Percentiles rank a stretch among this genome's conserved stretches.
Conservation (phyloP, 2,888 invertebrate genomes). For the Linnaemya tessellans region DNA sequence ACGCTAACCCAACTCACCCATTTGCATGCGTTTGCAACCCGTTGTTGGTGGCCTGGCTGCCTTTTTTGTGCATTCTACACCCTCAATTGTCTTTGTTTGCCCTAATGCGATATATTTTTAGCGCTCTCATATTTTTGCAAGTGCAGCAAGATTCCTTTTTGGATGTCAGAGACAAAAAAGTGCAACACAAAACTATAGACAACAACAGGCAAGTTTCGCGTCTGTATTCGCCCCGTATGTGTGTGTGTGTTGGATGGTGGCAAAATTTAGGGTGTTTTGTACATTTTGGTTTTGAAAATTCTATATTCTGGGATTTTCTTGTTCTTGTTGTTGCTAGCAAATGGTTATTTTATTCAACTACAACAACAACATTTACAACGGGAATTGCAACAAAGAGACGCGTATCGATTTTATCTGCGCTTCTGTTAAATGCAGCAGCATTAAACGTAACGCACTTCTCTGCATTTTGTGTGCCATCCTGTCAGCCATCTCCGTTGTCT, state of each 20-base stretch:
- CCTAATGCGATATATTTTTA: constrained; percentile 27
- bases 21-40: constrained; percentile 4
- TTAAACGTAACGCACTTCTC: constrained; percentile 71
- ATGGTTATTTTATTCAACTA: constrained; percentile 42
- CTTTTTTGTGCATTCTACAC: constrained; percentile 23
- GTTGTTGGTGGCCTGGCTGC: constrained; percentile 18
- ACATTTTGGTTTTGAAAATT: constrained; percentile 45
- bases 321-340: constrained; percentile 54
- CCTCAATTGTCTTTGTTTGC: constrained; percentile 26
- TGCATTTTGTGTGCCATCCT: constrained; percentile 57
- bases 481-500: constrained; percentile 4
- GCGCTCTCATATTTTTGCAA: constrained; percentile 38
- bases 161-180: constrained; percentile 1
- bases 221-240: constrained; percentile 67
- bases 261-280: constrained; percentile 67
- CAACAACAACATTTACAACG: constrained; percentile 7
- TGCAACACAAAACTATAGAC: constrained; percentile 43
- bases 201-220: constrained; percentile 54
- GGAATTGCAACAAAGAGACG: constrained; percentile 55
- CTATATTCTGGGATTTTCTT: constrained; percentile 42
- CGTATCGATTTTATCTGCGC: constrained; percentile 74
- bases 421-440: constrained; percentile 73
- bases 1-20: constrained; percentile 52
- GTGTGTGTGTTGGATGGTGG: too few species aligned
- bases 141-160: constrained; percentile 51